A percentile compares a stretch with the other conserved stretches of the same genome.
Conservation (phyloP, 92 coral and sea anemone species). For the Phymanthus crucifer region DNA sequence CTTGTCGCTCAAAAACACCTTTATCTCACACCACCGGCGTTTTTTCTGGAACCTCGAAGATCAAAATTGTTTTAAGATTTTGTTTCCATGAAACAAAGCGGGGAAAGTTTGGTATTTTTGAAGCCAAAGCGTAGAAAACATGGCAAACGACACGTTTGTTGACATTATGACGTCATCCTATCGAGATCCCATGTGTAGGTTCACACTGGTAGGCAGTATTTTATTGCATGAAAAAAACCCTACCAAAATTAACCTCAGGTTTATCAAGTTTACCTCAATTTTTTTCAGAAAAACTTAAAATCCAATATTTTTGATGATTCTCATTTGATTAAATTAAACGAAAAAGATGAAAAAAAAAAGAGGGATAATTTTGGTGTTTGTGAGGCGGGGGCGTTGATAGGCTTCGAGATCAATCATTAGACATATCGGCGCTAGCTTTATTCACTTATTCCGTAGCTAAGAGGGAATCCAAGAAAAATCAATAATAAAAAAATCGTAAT, state of each 20-base stretch:
- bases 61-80: neutral
- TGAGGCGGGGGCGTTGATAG: neutral
- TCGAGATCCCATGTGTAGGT: neutral
- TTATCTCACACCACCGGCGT: neutral
- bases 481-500: too few species aligned
- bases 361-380: neutral
- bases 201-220: neutral
- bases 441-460: neutral
- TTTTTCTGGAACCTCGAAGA: conserved; percentile 5
- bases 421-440: conserved; percentile 1
- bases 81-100: neutral
- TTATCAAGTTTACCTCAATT: neutral
- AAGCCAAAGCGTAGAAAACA: neutral
- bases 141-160: neutral
- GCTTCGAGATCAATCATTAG: neutral
- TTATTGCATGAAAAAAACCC: neutral
- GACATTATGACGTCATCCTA: neutral
- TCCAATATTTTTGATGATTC: neutral
- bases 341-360: neutral
- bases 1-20: neutral
- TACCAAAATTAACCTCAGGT: neutral
- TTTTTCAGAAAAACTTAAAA: neutral
- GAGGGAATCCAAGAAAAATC: neutral
- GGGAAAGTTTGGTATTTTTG: neutral
- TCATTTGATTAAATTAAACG: neutral